Conservation (phyloP, 1,140 invertebrate species). For the Drosophila gunungcola region DNA sequence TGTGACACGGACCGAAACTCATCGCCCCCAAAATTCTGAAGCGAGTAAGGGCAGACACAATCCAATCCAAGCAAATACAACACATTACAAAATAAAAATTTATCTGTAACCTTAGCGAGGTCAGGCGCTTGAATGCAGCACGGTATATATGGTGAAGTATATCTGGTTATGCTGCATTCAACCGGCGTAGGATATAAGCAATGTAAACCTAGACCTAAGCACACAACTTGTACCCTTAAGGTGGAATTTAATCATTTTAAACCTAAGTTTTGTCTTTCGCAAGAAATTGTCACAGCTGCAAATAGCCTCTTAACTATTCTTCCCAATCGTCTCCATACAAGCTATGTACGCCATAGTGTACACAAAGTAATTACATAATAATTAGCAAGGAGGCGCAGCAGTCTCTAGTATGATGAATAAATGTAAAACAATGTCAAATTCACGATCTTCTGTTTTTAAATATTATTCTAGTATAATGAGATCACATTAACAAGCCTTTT, state of each 20-base stretch:
- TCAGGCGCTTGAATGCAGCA: constrained; percentile 11
- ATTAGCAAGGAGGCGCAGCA: background rate
- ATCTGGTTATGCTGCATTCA: constrained; percentile 28
- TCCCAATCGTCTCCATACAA: constrained; percentile 8
- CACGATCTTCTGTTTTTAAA: too few relatives aligned
- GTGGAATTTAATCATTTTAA: background rate
- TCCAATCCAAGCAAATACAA: background rate
- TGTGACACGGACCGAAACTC: background rate
- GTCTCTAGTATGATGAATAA: background rate
- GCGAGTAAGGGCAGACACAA: constrained; percentile 2
- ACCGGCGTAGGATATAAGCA: constrained; percentile 24
- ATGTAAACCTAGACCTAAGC: constrained; percentile 13
- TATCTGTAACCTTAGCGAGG: constrained; percentile 17
- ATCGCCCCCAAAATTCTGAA: background rate
- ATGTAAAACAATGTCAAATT: constrained; percentile 2
- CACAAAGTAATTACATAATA: constrained; percentile 7
- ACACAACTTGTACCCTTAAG: constrained; percentile 1
- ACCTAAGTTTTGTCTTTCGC: background rate
- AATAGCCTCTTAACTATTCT: constrained; percentile 9
- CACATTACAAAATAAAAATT: constrained; percentile 6
- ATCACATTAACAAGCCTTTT: too few relatives aligned
- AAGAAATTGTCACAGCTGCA: constrained; percentile 5
- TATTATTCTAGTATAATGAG: too few relatives aligned
- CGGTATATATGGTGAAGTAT: constrained; percentile 26
- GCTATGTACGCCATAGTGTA: constrained; percentile 1